Evolutionary conservation across 2,797 vertebrate genomes (phyloP), one percentile per base, ranked within the genome.

Genomic region (Neomorphus geoffroyi): DNA sequence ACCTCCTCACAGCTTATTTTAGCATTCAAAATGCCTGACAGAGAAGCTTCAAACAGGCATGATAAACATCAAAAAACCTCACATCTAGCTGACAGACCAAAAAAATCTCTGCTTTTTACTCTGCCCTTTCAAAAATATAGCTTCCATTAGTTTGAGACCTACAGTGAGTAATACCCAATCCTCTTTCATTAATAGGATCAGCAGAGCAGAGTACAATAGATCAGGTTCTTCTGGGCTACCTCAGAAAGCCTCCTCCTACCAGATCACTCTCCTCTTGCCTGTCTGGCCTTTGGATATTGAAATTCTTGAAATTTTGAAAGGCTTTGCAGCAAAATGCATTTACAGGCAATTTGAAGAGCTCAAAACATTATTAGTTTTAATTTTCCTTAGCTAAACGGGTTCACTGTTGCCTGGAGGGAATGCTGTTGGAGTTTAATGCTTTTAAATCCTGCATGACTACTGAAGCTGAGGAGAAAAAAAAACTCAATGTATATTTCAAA

Each of bases 1-100:
- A 73, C 72, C 46, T 71, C 50, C 58, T 89, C 74, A 60, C 9
- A 35, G 35, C 35, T 92, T 61, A 51, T 84, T 92, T 92, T 88
- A 94, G 37, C 62, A 72, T 86, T 56, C 48, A 70, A 62, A 92
- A 86, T 60, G 23, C 74, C 39, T 92, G 35, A 48, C 14, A 62
- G 50, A 88, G 30, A 13, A 90, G 45, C 21, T 73, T 75, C 66
- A 92, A 50, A 54, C 5, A 88, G 16, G 37, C 22, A n/a, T 0
- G 3, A 45, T 58, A 72, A 92, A 65, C 27, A 81, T 24, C 1
- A 61, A n/a, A 90, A 72, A 50, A 11, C 0, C 26, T 43, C 45
- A 32, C 50, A 72, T 78, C 50, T 69, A 62, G 22, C 15, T 79
- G 50, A 69, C 27, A 74, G 46, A 10, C 50, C 2, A 62, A 33